Evolutionary conservation across 2,888 invertebrate species (phyloP).

Genomic region (Leptinotarsa juncta): DNA sequence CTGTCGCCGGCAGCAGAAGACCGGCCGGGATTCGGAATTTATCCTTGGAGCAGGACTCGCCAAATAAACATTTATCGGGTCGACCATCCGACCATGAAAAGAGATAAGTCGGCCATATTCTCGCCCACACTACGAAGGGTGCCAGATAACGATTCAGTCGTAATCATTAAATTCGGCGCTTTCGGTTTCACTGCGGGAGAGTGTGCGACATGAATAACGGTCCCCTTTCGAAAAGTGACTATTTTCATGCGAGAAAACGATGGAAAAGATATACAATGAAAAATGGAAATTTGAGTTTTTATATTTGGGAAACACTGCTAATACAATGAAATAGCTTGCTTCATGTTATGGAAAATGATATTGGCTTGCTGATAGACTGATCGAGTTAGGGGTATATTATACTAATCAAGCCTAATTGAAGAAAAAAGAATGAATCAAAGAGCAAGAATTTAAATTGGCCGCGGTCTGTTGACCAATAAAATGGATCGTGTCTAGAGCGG

Average conservation of each 20-base stretch:
- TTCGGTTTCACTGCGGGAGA: slow-evolving; percentile 20
- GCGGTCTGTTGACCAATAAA: no score
- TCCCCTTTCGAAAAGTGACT: slow-evolving; percentile 25
- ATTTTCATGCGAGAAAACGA: slow-evolving; percentile 14
- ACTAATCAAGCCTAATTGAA: no score
- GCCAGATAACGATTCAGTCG: slow-evolving; percentile 21
- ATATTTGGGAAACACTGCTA: not conserved
- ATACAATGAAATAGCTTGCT: no score
- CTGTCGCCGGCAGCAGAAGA: slow-evolving; percentile 25
- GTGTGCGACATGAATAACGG: slow-evolving; percentile 30
- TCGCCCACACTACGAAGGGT: slow-evolving; percentile 18
- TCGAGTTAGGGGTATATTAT: no score
- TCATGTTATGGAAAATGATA: no score
- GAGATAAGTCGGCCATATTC: slow-evolving; percentile 48
- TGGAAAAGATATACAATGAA: slow-evolving; percentile 15
- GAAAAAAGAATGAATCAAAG: no score
- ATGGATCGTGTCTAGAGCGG: no score
- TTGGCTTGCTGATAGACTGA: no score
- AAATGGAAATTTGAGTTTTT: slow-evolving; percentile 25
- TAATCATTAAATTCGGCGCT: slow-evolving; percentile 23
- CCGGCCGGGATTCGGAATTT: slow-evolving; percentile 32
- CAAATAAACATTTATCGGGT: slow-evolving; percentile 46
- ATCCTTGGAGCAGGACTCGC: slow-evolving; percentile 42
- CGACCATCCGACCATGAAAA: slow-evolving; percentile 48
- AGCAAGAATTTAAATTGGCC: no score